These are phyloP conservation scores for Synanceia verrucosa DNA, from an alignment of 2,797 vertebrate genomes.

Conservation along the genomic window DNA sequence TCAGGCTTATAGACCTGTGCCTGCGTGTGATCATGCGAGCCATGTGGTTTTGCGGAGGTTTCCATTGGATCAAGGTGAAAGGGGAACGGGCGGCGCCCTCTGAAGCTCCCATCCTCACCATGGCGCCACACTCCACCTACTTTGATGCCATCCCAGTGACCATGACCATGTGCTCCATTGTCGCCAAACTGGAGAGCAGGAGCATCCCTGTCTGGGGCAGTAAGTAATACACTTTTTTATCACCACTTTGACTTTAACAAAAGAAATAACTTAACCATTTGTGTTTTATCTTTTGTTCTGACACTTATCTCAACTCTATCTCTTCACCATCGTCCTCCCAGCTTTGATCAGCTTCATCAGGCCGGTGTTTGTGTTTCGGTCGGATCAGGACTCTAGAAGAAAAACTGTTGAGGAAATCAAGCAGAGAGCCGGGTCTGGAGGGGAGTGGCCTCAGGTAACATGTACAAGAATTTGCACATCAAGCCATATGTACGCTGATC, in stretches of 20 bases:
- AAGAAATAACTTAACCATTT: background rate
- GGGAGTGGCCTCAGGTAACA: slow-evolving; percentile 94
- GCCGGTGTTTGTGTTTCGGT: slow-evolving; percentile 93
- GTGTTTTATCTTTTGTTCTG: background rate
- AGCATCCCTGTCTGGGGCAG: slow-evolving; percentile 97
- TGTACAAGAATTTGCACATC: background rate
- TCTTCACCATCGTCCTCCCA: slow-evolving; percentile 48
- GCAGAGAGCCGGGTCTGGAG: slow-evolving; percentile 86
- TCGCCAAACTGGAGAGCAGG: slow-evolving; percentile 94
- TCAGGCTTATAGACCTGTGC: slow-evolving; percentile 85
- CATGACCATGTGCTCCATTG: slow-evolving; percentile 95
- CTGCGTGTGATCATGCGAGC: slow-evolving; percentile 91
- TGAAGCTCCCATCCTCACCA: slow-evolving; percentile 90
- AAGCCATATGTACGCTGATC: background rate
- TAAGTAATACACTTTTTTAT: slow-evolving; percentile 75
- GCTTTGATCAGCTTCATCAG: slow-evolving; percentile 95
- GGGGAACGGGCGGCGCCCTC: slow-evolving; percentile 85
- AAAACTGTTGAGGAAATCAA: slow-evolving; percentile 96
- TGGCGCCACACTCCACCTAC: slow-evolving; percentile 95
- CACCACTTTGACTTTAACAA: background rate
- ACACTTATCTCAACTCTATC: background rate
- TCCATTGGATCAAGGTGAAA: slow-evolving; percentile 93
- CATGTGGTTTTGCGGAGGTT: slow-evolving; percentile 97
- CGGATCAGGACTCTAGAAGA: slow-evolving; percentile 92
- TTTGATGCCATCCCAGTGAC: slow-evolving; percentile 97